phyloP scores from a whole-genome alignment of 2,888 invertebrate genomes.

The Kryphioiulus occultus region DNA sequence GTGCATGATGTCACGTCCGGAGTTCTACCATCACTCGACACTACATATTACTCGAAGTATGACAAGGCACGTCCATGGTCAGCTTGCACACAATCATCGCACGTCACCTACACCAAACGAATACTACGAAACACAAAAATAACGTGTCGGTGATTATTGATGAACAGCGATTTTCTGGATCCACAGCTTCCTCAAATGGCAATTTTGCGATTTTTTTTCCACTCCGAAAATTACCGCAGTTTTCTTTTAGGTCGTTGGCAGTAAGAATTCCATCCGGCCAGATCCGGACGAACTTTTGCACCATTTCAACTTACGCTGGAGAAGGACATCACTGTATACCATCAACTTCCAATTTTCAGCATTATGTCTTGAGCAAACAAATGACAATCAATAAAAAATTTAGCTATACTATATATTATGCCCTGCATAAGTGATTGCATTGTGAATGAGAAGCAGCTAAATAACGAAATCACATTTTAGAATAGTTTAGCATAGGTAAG shows the following conservation, averaged over 20 bases:
- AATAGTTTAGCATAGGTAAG: too few relatives aligned
- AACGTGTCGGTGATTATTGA: background rate
- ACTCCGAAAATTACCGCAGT: background rate
- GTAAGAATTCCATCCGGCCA: background rate
- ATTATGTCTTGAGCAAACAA: background rate
- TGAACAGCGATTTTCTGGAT: background rate
- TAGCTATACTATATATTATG: background rate
- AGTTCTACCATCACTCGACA: background rate
- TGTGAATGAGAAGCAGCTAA: too few relatives aligned
- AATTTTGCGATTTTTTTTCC: background rate
- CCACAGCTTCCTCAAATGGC: background rate
- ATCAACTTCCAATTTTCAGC: too few relatives aligned
- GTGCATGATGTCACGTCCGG: background rate
- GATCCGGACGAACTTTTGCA: too few relatives aligned
- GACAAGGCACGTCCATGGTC: slow-evolving; percentile 35
- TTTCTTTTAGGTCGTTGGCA: background rate
- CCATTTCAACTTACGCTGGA: background rate
- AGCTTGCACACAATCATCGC: slow-evolving; percentile 12
- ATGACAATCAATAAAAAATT: background rate
- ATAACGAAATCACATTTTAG: too few relatives aligned
- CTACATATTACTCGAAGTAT: slow-evolving; percentile 7
- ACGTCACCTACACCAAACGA: slow-evolving; percentile 4
- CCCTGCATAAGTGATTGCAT: too few relatives aligned
- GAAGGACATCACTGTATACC: too few relatives aligned
- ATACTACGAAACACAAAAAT: slow-evolving; percentile 7